Percentiles rank a stretch among this genome's conserved stretches.
phyloP scores from a whole-genome alignment of 1,140 invertebrate genomes.

The Lasioglossum albipes region DNA sequence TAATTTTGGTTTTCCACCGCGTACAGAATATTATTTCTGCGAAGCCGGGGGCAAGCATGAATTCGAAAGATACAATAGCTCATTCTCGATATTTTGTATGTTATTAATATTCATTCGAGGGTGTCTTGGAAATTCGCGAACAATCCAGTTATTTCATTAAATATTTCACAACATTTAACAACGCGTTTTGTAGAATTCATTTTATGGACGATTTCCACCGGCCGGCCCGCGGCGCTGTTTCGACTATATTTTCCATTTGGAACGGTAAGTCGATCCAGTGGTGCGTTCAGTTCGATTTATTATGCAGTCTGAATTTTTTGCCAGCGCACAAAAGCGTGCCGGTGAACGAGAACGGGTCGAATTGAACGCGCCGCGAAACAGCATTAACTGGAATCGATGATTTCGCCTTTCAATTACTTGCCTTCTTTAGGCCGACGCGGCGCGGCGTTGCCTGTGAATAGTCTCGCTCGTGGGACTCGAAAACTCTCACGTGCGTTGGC shows the following conservation, averaged over 20 bases:
- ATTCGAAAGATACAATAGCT: too few relatives aligned
- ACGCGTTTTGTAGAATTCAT: background rate
- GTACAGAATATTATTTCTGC: too few relatives aligned
- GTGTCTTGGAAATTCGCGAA: too few relatives aligned
- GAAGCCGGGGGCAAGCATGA: too few relatives aligned
- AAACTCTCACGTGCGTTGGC: background rate
- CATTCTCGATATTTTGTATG: too few relatives aligned
- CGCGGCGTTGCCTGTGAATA: background rate
- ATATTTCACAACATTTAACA: background rate
- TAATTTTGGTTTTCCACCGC: too few relatives aligned
- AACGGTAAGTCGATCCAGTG: background rate
- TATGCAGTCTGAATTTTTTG: conserved; percentile 6
- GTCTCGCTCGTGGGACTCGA: background rate
- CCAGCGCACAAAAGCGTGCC: background rate
- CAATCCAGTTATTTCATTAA: background rate
- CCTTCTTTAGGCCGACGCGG: background rate
- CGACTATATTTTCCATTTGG: too few relatives aligned
- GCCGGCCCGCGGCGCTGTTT: too few relatives aligned
- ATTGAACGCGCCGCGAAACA: background rate
- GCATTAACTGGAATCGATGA: conserved; percentile 29
- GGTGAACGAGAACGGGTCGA: background rate
- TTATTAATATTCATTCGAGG: too few relatives aligned
- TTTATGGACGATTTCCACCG: background rate
- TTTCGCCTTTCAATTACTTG: conserved; percentile 26
- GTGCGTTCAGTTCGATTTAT: background rate